These are phyloP conservation scores for Rhodophaea formosa DNA, from an alignment of 2,888 invertebrate genomes.

Conservation along the genomic window DNA sequence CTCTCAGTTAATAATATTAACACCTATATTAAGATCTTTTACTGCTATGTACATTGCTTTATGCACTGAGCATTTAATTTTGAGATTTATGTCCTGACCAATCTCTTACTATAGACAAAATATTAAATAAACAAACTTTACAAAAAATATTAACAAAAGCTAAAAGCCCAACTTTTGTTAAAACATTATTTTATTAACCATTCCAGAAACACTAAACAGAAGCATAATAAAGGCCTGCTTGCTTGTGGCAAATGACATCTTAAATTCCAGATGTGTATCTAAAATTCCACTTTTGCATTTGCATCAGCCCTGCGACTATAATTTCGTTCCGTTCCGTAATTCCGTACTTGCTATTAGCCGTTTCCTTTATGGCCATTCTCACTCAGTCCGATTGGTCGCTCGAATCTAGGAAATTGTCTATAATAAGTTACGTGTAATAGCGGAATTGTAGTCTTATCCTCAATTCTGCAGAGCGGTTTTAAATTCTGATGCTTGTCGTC, in stretches of 20 bases:
- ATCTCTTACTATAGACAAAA: no score
- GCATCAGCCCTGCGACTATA: constrained; percentile 27
- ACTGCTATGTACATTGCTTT: no score
- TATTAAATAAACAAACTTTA: no score
- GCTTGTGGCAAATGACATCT: constrained; percentile 12
- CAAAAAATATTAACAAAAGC: neutral
- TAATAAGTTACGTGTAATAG: constrained; percentile 65
- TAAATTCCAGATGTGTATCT: constrained; percentile 15
- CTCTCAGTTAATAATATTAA: no score
- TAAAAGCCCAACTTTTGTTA: neutral
- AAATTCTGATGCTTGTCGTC: constrained; percentile 20
- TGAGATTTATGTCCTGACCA: no score
- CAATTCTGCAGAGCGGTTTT: constrained; percentile 18
- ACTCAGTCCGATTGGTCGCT: constrained; percentile 70
- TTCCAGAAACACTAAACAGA: constrained; percentile 9
- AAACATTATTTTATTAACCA: neutral
- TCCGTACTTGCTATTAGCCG: constrained; percentile 45
- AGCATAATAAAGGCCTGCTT: constrained; percentile 8
- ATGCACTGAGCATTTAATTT: no score
- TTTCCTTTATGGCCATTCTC: constrained; percentile 68
- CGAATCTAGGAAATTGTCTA: constrained; percentile 64
- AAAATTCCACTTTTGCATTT: constrained; percentile 13
- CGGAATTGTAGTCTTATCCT: constrained; percentile 19
- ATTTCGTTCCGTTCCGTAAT: constrained; percentile 30
- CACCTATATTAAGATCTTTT: no score